Percentiles rank a stretch among this genome's conserved stretches.
Conservation (phyloP, 1,140 invertebrate genomes). For the Macrobrachium rosenbergii region DNA sequence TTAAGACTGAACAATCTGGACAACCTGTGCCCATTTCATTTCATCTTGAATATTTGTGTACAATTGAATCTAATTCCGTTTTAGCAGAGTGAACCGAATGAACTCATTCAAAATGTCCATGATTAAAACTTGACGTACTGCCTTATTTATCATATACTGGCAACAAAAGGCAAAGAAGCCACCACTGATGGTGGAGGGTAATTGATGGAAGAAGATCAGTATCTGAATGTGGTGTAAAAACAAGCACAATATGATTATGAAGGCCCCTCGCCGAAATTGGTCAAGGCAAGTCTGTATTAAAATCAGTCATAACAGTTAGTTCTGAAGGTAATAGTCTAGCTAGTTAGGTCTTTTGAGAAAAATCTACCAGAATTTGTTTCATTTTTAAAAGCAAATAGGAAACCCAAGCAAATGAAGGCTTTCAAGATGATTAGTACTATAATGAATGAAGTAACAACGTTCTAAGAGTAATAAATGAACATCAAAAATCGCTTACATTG, state of each 20-base stretch:
- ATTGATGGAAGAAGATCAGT: not conserved
- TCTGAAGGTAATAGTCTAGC: constrained; percentile 13
- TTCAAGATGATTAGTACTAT: constrained; percentile 51
- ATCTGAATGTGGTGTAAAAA: not conserved
- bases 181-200: not conserved
- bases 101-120: not conserved
- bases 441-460: constrained; percentile 51
- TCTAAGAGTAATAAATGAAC: constrained; percentile 53
- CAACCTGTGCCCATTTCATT: no score
- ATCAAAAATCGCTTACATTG: constrained; percentile 56
- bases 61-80: no score
- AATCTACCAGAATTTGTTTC: no score
- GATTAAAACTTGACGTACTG: not conserved
- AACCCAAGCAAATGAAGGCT: constrained; percentile 37
- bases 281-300: constrained; percentile 58
- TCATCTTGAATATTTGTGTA: no score
- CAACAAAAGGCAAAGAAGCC: not conserved
- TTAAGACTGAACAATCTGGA: no score
- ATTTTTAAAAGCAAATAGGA: constrained; percentile 38
- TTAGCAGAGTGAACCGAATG: no score
- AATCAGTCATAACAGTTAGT: constrained; percentile 45
- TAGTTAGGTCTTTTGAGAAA: no score
- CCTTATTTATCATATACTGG: constrained; percentile 12
- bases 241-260: constrained; percentile 61
- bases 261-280: constrained; percentile 60